Evolutionary conservation across 2,888 invertebrate species (phyloP), one percentile per base, ranked within the genome.

Genomic region (Trichopoda pennipes): DNA sequence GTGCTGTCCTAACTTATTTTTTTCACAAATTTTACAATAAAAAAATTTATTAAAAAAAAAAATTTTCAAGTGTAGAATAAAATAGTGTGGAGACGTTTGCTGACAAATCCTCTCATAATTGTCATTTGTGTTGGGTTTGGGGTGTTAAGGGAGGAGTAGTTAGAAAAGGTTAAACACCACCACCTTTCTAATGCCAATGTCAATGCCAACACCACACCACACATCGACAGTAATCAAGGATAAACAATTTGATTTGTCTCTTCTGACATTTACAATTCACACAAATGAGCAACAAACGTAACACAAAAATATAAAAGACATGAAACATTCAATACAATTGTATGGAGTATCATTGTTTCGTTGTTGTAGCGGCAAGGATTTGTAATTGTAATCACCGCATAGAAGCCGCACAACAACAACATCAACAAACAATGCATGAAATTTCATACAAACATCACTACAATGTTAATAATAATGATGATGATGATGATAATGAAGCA

Each of bases 231-330:
- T 82, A 82, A 82, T 82, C 79, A 82, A 79, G 82, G 75, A 72
- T 70, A 82, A 82, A 82, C 82, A 82, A 82, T 82, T 82, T 79
- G 82, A 82, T 82, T 82, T 79, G 81, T 70, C 66, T 70, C 66
- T 68, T 58, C 53, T 74, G 73, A 47, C 55, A 53, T 47, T 75
- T 49, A 76, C 70, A 79, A 82, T 82, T 68, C 82, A 72, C 35
- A 82, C 75, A 82, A 82, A 82, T 82, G 82, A 82, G 79, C 82
- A 82, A 77, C 82, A 82, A 77, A 49, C 21, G 70, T 68, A 64
- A 61, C 55, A 28, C n/a, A n/a, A n/a, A n/a, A n/a, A n/a, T n/a
- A n/a, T n/a, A n/a, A 35, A 81, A 51, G 38, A 51, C 61, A 76
- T 28, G 21, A 42, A 44, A 58, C 56, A 69, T 77, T 69, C 77